Evolutionary conservation across 2,888 invertebrate genomes (phyloP).

Genomic region (Phortica magna): DNA sequence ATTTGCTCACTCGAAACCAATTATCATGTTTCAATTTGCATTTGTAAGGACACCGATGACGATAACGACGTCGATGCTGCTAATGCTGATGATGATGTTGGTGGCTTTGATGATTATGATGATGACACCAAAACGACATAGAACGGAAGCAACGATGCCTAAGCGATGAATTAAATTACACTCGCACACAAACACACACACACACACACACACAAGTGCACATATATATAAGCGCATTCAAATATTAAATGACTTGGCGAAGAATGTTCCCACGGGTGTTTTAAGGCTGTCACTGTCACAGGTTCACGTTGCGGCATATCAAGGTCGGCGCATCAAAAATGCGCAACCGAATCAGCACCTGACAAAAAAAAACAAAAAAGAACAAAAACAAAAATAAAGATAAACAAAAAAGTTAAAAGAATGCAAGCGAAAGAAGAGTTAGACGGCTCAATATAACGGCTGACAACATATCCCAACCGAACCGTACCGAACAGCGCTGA

Average conservation of each 20-base stretch:
- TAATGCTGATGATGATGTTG: too few species aligned
- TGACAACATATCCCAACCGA: too few species aligned
- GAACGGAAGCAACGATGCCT: constrained; percentile 19
- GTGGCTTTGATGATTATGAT: background rate
- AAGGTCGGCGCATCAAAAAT: background rate
- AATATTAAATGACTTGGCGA: background rate
- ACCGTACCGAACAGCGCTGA: too few species aligned
- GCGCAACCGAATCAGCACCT: constrained; percentile 32
- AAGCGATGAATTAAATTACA: background rate
- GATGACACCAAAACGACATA: constrained; percentile 45
- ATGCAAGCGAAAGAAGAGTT: constrained; percentile 36
- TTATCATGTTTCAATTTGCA: constrained; percentile 64
- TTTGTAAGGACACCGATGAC: constrained; percentile 51
- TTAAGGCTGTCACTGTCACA: background rate
- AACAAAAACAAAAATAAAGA: constrained; percentile 22
- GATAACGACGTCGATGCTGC: background rate
- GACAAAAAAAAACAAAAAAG: background rate
- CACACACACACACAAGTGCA: background rate
- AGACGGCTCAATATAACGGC: constrained; percentile 40
- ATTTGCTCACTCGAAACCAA: constrained; percentile 41
- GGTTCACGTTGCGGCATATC: background rate
- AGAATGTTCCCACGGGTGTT: background rate
- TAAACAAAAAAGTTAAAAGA: constrained; percentile 1
- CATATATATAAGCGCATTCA: background rate
- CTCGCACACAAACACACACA: background rate